Percentiles rank a stretch among this genome's conserved stretches.
Evolutionary conservation across 2,888 invertebrate genomes (phyloP).

Genomic region (Apodemia zela): DNA sequence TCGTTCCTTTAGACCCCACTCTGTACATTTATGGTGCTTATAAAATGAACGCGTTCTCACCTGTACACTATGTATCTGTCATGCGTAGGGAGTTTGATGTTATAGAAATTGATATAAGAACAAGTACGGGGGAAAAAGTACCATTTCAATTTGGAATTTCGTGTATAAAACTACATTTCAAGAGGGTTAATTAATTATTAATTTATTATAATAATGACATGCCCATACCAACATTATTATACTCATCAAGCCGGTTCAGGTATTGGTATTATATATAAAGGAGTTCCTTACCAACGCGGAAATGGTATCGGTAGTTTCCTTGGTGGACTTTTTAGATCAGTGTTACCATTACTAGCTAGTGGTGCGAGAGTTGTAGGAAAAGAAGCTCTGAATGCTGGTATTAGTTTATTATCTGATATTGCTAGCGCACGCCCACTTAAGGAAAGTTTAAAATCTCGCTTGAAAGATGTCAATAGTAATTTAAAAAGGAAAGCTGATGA

Average conservation of each 20-base stretch:
- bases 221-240: too few species aligned
- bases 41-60: constrained; percentile 35
- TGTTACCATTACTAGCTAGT: constrained; percentile 27
- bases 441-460: too few species aligned
- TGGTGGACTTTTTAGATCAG: too few species aligned
- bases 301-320: too few species aligned
- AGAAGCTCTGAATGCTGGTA: too few species aligned
- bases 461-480: too few species aligned
- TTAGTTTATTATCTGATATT: too few species aligned
- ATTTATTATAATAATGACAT: constrained; percentile 15
- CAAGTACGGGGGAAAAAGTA: constrained; percentile 35
- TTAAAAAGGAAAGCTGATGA: too few species aligned
- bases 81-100: constrained; percentile 40
- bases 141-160: constrained; percentile 38
- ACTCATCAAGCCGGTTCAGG: too few species aligned
- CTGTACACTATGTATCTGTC: constrained; percentile 36
- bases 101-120: constrained; percentile 41
- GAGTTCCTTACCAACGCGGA: too few species aligned
- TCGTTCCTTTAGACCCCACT: not conserved
- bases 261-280: too few species aligned
- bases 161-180: constrained; percentile 37
- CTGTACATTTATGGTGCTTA: constrained; percentile 13
- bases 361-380: constrained; percentile 18
- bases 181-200: constrained; percentile 20
- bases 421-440: too few species aligned